Conservation (phyloP, 2,888 invertebrate genomes). For the Graphium colonna region DNA sequence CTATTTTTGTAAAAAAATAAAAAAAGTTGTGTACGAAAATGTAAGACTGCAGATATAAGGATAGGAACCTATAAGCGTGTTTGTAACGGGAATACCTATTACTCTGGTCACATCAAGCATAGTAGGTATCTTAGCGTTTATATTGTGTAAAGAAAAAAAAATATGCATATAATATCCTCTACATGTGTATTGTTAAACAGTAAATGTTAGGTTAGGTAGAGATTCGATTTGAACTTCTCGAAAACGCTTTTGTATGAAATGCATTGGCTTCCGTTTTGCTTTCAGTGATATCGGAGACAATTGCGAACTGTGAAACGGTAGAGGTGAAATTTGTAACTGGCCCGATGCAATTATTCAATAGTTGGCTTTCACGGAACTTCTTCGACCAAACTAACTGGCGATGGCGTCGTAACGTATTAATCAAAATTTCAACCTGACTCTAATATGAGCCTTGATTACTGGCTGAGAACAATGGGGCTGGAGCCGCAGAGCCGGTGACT, state of each 20-base stretch:
- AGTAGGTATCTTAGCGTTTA: constrained; percentile 33
- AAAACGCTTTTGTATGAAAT: background rate
- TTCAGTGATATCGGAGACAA: constrained; percentile 12
- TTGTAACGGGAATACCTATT: too few relatives aligned
- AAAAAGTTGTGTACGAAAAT: too few relatives aligned
- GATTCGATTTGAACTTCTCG: background rate
- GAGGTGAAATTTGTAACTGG: constrained; percentile 16
- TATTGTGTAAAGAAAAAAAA: too few relatives aligned
- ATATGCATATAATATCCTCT: too few relatives aligned
- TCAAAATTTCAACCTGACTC: constrained; percentile 75
- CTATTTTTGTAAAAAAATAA: too few relatives aligned
- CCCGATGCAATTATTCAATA: constrained; percentile 52
- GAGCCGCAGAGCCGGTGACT: constrained; percentile 63
- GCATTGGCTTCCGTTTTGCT: background rate
- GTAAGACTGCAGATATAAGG: too few relatives aligned
- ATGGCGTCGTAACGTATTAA: constrained; percentile 74
- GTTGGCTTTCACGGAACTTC: constrained; percentile 57
- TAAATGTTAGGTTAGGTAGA: too few relatives aligned
- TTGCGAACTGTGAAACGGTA: constrained; percentile 7
- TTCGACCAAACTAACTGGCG: constrained; percentile 52
- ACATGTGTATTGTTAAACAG: too few relatives aligned
- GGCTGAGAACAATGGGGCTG: constrained; percentile 63
- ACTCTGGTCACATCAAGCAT: constrained; percentile 44
- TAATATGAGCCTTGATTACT: constrained; percentile 73
- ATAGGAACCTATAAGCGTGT: too few relatives aligned